phyloP scores from a whole-genome alignment of 2,888 invertebrate genomes.

The Neoaliturus tenellus region DNA sequence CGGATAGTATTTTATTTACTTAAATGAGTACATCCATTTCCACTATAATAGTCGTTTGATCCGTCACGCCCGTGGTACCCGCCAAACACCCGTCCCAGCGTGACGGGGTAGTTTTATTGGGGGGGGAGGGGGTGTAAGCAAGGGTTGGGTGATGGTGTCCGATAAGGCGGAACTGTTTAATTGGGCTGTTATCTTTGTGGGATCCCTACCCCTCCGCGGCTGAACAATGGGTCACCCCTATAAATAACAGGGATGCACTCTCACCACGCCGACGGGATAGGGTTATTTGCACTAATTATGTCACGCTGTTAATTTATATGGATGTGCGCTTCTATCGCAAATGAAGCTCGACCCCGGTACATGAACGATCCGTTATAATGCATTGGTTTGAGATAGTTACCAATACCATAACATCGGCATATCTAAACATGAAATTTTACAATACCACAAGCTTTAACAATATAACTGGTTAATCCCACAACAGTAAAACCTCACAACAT shows the following conservation, averaged over 20 bases:
- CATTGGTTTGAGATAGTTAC: too few relatives aligned
- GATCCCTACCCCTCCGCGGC: background rate
- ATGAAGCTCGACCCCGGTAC: too few relatives aligned
- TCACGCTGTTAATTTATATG: constrained; percentile 11
- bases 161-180: constrained; percentile 42
- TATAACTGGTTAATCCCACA: too few relatives aligned
- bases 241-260: constrained; percentile 1
- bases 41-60: background rate
- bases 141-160: constrained; percentile 19
- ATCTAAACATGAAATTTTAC: too few relatives aligned
- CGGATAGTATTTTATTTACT: too few relatives aligned
- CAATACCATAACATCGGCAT: too few relatives aligned
- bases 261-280: background rate
- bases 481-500: too few relatives aligned
- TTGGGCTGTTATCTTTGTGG: constrained; percentile 48
- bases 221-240: constrained; percentile 51
- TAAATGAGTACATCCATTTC: too few relatives aligned
- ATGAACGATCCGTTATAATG: too few relatives aligned
- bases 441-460: too few relatives aligned
- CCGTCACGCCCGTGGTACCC: background rate
- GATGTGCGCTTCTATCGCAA: background rate
- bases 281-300: constrained; percentile 25
- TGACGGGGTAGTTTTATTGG: background rate
- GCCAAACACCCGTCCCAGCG: background rate
- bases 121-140: constrained; percentile 5